These are phyloP conservation scores for Malacosoma neustria DNA, from an alignment of 2,888 invertebrate genomes.

Conservation along the genomic window DNA sequence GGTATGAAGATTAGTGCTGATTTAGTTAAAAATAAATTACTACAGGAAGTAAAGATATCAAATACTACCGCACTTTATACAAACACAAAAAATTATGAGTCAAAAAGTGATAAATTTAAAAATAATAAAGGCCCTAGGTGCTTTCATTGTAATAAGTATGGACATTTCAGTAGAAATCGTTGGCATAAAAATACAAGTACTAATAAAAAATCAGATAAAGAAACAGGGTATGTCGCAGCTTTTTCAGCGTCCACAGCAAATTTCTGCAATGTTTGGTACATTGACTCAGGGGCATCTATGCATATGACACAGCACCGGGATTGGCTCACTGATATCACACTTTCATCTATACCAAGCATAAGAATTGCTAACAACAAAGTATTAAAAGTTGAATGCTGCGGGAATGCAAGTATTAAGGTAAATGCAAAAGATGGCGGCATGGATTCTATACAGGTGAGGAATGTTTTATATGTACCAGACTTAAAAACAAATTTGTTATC, in stretches of 20 bases:
- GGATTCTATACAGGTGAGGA: neutral
- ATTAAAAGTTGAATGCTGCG: slow-evolving; percentile 1
- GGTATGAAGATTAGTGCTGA: slow-evolving; percentile 4
- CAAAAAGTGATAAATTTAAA: neutral
- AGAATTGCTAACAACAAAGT: slow-evolving; percentile 3
- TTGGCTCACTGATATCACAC: slow-evolving; percentile 4
- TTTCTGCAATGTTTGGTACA: slow-evolving; percentile 21
- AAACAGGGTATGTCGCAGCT: neutral
- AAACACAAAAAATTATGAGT: too few relatives aligned
- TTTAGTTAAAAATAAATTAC: slow-evolving; percentile 2
- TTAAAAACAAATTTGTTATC: too few relatives aligned
- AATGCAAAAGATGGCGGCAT: neutral
- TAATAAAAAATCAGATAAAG: neutral
- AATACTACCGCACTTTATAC: neutral
- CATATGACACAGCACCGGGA: slow-evolving; percentile 13
- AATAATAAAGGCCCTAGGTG: slow-evolving; percentile 3
- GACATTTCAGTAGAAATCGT: slow-evolving; percentile 2
- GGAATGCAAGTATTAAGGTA: neutral
- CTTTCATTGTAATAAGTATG: slow-evolving; percentile 3
- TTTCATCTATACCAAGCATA: slow-evolving; percentile 2
- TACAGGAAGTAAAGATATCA: slow-evolving; percentile 2
- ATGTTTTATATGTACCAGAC: neutral
- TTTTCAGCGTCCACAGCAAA: neutral
- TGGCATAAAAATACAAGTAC: neutral
- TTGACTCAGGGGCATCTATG: slow-evolving; percentile 16